Evolutionary conservation across 2,888 invertebrate genomes (phyloP), one percentile per base, ranked within the genome.

Genomic region (Apamea epomidion): DNA sequence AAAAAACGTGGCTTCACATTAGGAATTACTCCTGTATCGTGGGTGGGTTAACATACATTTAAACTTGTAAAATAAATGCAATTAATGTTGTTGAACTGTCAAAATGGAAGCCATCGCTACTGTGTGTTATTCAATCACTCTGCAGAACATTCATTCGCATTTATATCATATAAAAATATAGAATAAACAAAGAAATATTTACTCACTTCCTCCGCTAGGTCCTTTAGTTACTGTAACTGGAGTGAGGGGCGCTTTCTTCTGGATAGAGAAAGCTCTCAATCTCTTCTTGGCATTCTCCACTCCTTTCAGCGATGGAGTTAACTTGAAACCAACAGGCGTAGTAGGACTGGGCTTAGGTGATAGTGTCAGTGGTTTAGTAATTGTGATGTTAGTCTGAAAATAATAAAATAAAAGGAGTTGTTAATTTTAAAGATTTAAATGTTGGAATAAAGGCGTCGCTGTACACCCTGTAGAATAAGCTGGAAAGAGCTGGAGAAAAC

Each of bases 261-360:
- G 97, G 58, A 97, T 97, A 29, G 96, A 97, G 89, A 97, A 97
- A 16, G 97, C 97, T 85, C 97, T 90, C 12, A 97, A 94, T 73
- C 96, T 93, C 82, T 96, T 96, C 89, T 97, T 97, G 0, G 97
- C 97, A 92, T 95, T 94, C 82, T 96, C 95, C 7, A 96, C 94
- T 21, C 97, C 97, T 89, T 96, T 95, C 1, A 88, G 76, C 0
- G 90, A 90, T 6, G 89, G 89, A 54, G 88, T 84, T 25, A 89
- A 79, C 58, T 89, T 90, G 58, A 88, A 90, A 21, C 89, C 83
- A 29, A 89, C 88, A 21, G 88, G 74, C 29, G 82, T 18, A 1
- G 29, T 0, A 14, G 85, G 68, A 29, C 85, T 69, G 7, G 83
- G 74, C 29, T 74, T 79, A 10, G 81, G 51, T 51, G 81, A 83